Evolutionary conservation across 2,797 vertebrate genomes (phyloP).

Genomic region (Myotis myotis): DNA sequence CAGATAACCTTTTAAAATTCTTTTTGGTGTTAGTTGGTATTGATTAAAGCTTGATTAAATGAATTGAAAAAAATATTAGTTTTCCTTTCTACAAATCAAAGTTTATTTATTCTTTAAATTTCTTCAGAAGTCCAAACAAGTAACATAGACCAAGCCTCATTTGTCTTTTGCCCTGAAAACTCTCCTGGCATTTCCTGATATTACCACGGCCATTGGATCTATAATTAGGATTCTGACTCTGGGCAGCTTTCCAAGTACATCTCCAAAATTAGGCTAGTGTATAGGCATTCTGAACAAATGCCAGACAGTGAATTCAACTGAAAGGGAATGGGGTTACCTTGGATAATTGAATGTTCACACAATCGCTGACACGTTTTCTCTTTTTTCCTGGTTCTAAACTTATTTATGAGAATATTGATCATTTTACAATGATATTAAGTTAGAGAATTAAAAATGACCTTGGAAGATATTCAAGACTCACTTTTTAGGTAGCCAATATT

Average conservation of each 20-base stretch:
- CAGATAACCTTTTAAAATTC: constrained; percentile 22
- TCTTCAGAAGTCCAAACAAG: not conserved
- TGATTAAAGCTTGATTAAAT: constrained; percentile 49
- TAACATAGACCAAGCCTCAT: not conserved
- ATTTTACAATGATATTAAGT: constrained; percentile 64
- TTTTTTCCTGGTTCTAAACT: constrained; percentile 67
- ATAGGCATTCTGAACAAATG: constrained; percentile 68
- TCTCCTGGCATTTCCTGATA: not conserved
- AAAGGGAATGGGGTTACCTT: constrained; percentile 61
- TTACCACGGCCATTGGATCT: constrained; percentile 52
- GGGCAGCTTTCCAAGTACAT: constrained; percentile 69
- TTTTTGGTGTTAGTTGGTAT: not conserved
- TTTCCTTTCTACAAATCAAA: not conserved
- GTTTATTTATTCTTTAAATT: not conserved
- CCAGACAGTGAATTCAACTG: constrained; percentile 70
- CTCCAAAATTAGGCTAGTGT: constrained; percentile 72
- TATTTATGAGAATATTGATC: constrained; percentile 59
- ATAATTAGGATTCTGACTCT: constrained; percentile 72
- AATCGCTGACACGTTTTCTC: constrained; percentile 64
- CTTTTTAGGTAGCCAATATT: constrained; percentile 28
- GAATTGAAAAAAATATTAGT: not conserved
- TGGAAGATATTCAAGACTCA: not conserved
- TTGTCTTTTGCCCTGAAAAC: constrained; percentile 9
- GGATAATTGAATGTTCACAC: constrained; percentile 63
- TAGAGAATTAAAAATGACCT: constrained; percentile 65